Base-by-base conservation (phyloP, 2,888 invertebrate genomes). In the Loripinus fragilis region DNA sequence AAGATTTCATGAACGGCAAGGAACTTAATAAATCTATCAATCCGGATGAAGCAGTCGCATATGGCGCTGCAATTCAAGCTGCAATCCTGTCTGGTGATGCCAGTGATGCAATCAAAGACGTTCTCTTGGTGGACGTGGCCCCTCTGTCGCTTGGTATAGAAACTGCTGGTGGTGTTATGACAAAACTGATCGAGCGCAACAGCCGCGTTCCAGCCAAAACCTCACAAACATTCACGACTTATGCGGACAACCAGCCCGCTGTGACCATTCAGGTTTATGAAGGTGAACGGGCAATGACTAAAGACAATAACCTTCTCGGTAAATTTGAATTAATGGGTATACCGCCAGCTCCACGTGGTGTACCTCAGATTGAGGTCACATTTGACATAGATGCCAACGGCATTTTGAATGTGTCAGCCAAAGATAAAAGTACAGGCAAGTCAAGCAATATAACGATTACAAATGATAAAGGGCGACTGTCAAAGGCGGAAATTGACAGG, bases 31-130 rank as follows among this genome's bases (percentile, higher is more conserved):
- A 25, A 8, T 52, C 52, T 3, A 23, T 52, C 23, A 52, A 52
- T 52, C 52, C 52, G 23, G 52, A 52, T n/a, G 52, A 52, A 52
- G 23, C 52, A 8, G 52, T 52, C 8, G 52, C 52, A 25, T 52
- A 52, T 25, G 52, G 52, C 3, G 52, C 52, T 25, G 52, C 52
- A 2, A 25, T 52, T 15, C 52, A 52, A 23, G 52, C 52, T 25
- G 52, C 52, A 52, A 52, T 52, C 5, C 7, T 52, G 12, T 52
- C 52, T 52, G 52, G 52, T 52, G 52, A 52, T 25, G 5, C 23
- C 7, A 25, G 25, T 8, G 7, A 15, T 25, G 25, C 12, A 25
- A 23, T 52, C 3, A 17, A 52, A 52, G 25, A 52, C 25, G 25
- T 25, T 25, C 25, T 52, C 5, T 25, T 52, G 25, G 52, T 52